phyloP scores from a whole-genome alignment of 2,113 vertebrate species.

The Ariopsis seemanni region DNA sequence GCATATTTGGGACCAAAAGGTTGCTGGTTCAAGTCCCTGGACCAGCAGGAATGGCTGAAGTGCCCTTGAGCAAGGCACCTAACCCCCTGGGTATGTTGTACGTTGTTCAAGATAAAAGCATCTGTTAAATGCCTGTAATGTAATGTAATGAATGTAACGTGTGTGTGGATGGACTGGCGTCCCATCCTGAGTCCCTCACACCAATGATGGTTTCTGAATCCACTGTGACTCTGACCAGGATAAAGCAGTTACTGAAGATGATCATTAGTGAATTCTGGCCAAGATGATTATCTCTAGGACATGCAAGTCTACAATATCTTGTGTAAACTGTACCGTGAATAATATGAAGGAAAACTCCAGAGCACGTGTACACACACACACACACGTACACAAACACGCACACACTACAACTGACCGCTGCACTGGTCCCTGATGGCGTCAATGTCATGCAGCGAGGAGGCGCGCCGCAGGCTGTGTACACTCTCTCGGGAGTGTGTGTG shows the following conservation, averaged over 20 bases:
- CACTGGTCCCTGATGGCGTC: slow-evolving; percentile 80
- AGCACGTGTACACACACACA: not conserved
- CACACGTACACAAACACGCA: not conserved
- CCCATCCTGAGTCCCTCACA: not conserved
- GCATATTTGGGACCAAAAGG: too few species aligned
- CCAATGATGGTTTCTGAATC: not conserved
- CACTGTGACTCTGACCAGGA: not conserved
- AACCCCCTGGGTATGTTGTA: too few species aligned
- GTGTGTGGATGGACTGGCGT: not conserved
- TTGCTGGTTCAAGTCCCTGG: too few species aligned
- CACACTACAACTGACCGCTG: slow-evolving; percentile 68
- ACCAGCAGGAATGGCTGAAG: too few species aligned
- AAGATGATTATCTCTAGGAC: not conserved
- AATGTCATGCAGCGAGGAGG: slow-evolving; percentile 84
- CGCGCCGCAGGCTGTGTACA: slow-evolving; percentile 78
- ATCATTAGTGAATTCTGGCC: not conserved
- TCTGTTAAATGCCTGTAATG: too few species aligned
- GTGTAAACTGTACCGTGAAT: not conserved
- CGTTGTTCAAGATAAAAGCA: too few species aligned
- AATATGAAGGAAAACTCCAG: not conserved
- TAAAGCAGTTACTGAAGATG: not conserved
- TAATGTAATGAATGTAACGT: not conserved
- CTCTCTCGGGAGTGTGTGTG: slow-evolving; percentile 70
- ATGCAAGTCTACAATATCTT: not conserved
- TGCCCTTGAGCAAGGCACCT: too few species aligned